Evolutionary conservation across 2,888 invertebrate genomes (phyloP), one percentile per base, ranked within the genome.

Genomic region (Spodoptera picta): DNA sequence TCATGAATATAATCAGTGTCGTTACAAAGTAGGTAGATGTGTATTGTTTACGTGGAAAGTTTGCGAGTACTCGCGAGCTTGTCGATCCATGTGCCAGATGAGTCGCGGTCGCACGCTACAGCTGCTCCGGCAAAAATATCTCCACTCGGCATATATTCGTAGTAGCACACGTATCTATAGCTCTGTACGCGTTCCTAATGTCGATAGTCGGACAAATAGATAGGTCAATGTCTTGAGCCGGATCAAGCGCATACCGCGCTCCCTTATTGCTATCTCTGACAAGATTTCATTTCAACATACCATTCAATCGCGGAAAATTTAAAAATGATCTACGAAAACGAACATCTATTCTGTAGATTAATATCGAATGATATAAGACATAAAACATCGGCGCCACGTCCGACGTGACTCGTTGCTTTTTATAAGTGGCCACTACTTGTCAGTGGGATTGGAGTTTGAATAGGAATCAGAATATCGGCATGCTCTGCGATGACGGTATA

Each of bases 161-260:
- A 85, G 81, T 82, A 81, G 79, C 68, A 61, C 45, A 60, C 70
- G 65, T 72, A 76, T 66, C 71, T 77, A 79, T 75, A 77, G 74
- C 64, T 69, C 65, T 65, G 56, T 73, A 72, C 65, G 68, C 77
- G 75, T 77, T 82, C 82, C 80, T 83, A 81, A 86, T 83, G 70
- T 77, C 72, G 82, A 84, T 83, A 84, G 77, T 83, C 84, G 85
- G 81, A 78, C 87, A 84, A 83, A 83, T 82, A 90, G 92, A 88
- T 91, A 86, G 93, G 93, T 93, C 93, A 93, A 93, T 93, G 93
- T 93, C 92, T 93, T 74, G 88, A 85, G 82, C 83, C 87, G 83
- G 82, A 90, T 86, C 74, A 78, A 76, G 77, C 75, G 73, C 81
- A 80, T 63, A 70, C 68, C 77, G 69, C 71, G 44, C 65, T 61